These are phyloP conservation scores for Drosophila willistoni DNA, from an alignment of 1,140 invertebrate species.

Conservation along the genomic window DNA sequence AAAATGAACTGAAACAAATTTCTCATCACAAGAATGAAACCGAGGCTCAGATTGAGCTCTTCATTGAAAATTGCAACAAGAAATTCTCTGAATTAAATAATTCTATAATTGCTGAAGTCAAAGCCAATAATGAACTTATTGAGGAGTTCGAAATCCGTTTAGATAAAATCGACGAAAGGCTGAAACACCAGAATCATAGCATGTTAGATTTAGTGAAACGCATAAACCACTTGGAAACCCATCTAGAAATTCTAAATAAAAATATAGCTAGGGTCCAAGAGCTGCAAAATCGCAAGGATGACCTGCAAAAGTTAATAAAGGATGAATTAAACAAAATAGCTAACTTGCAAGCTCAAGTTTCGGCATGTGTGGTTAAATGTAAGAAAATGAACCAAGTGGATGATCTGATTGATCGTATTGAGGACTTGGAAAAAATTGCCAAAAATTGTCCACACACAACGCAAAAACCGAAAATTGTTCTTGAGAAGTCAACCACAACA, in stretches of 20 bases:
- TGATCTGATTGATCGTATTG: constrained; percentile 40
- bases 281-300: background rate
- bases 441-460: background rate
- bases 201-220: background rate
- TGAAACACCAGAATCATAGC: background rate
- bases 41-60: background rate
- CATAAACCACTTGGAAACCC: constrained; percentile 5
- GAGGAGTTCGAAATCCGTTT: background rate
- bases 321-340: background rate
- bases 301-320: constrained; percentile 24
- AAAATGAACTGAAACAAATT: constrained; percentile 5
- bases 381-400: constrained; percentile 26
- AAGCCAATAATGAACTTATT: background rate
- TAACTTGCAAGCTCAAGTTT: background rate
- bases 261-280: constrained; percentile 4
- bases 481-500: too few species aligned
- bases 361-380: constrained; percentile 15
- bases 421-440: constrained; percentile 30
- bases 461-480: too few species aligned
- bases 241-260: background rate
- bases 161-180: background rate
- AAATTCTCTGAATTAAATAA: constrained; percentile 10
- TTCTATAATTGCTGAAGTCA: background rate
- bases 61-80: background rate
- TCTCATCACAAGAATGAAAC: background rate